Evolutionary conservation across 2,113 vertebrate genomes (phyloP), one percentile per base, ranked within the genome.

Genomic region (Lathamus discolor): DNA sequence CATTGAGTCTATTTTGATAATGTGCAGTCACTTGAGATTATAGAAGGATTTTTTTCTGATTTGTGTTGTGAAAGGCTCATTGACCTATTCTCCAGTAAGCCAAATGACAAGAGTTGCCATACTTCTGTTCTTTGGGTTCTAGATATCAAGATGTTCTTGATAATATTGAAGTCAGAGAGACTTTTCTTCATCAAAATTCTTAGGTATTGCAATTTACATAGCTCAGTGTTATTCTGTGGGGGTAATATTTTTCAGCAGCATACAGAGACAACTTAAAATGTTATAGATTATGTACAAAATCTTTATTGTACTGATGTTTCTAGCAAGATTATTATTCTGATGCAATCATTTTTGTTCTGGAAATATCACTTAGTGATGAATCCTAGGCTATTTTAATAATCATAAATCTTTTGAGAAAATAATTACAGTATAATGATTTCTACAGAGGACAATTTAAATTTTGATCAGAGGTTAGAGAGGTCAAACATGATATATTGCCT

Each of bases 401-500:
- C 66, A 67, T 75, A 73, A 90, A 43, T 28, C 63, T 89, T 97
- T 93, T 88, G 92, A 95, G 87, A 91, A 96, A 97, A 96, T 92
- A 92, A 96, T 97, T 96, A 72, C 39, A 64, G 85, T 88, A 43
- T 83, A 94, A 96, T 90, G 68, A 83, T 93, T 96, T 95, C 88
- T 96, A 48, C 73, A 90, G 72, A 91, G 62, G 81, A 61, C 78
- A 82, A 96, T 96, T 94, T 93, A 86, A 86, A 79, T 95, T 96
- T 96, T 7, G 43, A 84, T 95, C 84, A 44, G 76, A 95, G 90
- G 80, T 95, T 75, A 55, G n/a, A 18, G 5, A 83, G 85, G 92
- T 95, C 92, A 95, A 86, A 88, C 46, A 68, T 83, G 39, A 95
- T 90, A 39, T 61, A 86, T 95, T 82, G 46, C 28, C 55, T 80